Evolutionary conservation across 2,797 vertebrate species (phyloP), one percentile per base, ranked within the genome.

Genomic region (Acanthis flammea): DNA sequence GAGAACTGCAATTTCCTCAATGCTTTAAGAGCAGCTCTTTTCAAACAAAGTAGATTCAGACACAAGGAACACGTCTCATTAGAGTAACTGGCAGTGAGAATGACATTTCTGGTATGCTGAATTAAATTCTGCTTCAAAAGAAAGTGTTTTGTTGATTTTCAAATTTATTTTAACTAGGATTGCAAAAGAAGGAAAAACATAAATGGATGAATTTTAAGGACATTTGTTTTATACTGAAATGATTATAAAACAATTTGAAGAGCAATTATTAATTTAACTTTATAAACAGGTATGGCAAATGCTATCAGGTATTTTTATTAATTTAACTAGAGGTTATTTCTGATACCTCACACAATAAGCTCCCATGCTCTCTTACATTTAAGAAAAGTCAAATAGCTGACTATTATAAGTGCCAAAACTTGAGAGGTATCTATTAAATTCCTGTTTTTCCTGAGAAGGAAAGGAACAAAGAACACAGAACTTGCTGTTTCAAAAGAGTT

Each of bases 61-160:
- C 23, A 37, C n/a, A 74, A 53, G 54, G 65, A 91, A 87, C 78
- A 71, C 70, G 18, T 79, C 86, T 55, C 42, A 22, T 73, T 94
- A 73, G 53, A 87, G 65, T 53, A 88, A 88, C 25, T 48, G 73
- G 58, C 70, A 92, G 50, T 28, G 44, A 88, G 66, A 94, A 93
- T 23, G 82, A 91, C n/a, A 54, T 83, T 91, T 88, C 86, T 92
- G 75, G 75, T 57, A 85, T 61, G 78, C 41, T 22, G n/a, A 84
- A 78, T 84, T 70, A 81, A 66, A 81, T 78, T 86, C 30, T 86
- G 37, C 45, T 82, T 84, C 77, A 81, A 76, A 93, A 62, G 7
- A 39, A 92, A 86, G 70, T 39, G 37, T 61, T 88, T 70, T 42
- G 60, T 71, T 94, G 93, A 73, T 88, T 93, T 92, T 75, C 30